Base-by-base conservation (phyloP, 2,888 invertebrate species). In the Neocrepidodera transversa region DNA sequence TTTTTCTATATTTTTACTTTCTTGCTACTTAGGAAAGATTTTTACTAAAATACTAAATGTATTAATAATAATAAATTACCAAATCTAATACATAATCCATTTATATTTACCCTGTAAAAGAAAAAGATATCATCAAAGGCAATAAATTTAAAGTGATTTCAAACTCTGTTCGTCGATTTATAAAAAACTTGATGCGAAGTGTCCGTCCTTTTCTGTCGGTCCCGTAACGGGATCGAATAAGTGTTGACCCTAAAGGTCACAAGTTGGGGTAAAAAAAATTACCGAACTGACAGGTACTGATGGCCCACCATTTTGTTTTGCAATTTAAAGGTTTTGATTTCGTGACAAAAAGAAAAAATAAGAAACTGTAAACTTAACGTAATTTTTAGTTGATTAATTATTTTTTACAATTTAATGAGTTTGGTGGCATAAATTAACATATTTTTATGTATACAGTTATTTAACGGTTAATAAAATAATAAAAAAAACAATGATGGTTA, bases 181-280 rank as follows among this genome's bases (percentile, higher is more conserved):
- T 51, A 51, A 51, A 51, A 11, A 26, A 51, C 51, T 51, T 35
- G 40, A 40, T 51, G 36, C 28, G 14, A 38, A 6, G 10, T 38
- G 38, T 38, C 38, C 17, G 38, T n/a, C n/a, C 10, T 8, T 38
- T 16, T 38, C 38, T 38, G 35, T 35, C 35, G 13, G 38, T n/a
- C 17, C 38, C 7, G 38, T 38, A 38, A 38, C 38, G 38, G 38
- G 17, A 17, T 38, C 38, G 38, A 38, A 38, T 38, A 1, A 16
- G n/a, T n/a, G 13, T 5, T 38, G 17, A 38, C 17, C 17, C 10
- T 1, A 8, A 38, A 38, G 38, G 38, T 38, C 17, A 38, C 16
- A 6, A 14, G 38, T 17, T 38, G 17, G 38, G 16, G 17, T 16
- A 38, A 38, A 38, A 38, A 38, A 38, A 17, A n/a, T 17, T 11